Evolutionary conservation across 2,888 invertebrate species (phyloP).

Genomic region (Exephanes ischioxanthus): DNA sequence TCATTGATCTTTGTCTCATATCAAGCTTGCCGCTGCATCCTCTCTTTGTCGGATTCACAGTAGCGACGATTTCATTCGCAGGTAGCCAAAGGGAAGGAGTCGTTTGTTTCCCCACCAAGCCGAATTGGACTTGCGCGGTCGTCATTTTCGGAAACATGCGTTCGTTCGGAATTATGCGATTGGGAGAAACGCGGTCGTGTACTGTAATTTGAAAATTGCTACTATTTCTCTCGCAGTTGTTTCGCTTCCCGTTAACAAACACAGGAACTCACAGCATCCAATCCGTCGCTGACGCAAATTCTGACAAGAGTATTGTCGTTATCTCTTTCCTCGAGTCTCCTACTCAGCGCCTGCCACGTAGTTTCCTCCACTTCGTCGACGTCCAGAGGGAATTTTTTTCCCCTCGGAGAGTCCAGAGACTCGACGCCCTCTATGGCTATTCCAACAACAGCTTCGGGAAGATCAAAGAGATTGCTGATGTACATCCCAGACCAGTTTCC

Average conservation of each 20-base stretch:
- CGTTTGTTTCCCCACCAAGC: too few species aligned
- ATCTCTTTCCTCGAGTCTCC: slow-evolving; percentile 88
- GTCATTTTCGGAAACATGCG: too few species aligned
- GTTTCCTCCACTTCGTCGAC: slow-evolving; percentile 89
- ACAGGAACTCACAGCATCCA: slow-evolving; percentile 87
- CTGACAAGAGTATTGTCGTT: slow-evolving; percentile 88
- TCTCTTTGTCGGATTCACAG: too few species aligned
- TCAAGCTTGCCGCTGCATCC: too few species aligned
- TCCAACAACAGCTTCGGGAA: slow-evolving; percentile 90
- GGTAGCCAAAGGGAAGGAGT: too few species aligned
- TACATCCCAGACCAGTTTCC: slow-evolving; percentile 90
- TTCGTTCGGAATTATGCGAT: too few species aligned
- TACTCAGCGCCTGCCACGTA: slow-evolving; percentile 87
- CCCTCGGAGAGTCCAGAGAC: slow-evolving; percentile 74
- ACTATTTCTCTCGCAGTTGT: too few species aligned
- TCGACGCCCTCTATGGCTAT: slow-evolving; percentile 90
- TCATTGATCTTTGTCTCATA: too few species aligned
- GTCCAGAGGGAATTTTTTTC: slow-evolving; percentile 87
- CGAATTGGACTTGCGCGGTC: too few species aligned
- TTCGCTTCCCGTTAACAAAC: neutral
- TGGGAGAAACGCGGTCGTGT: too few species aligned
- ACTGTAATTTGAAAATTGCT: too few species aligned
- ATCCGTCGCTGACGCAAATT: slow-evolving; percentile 88
- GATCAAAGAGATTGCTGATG: slow-evolving; percentile 90
- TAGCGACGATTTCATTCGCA: too few species aligned